Evolutionary conservation across 2,888 invertebrate genomes (phyloP).

Genomic region (Drosophila anomelani): DNA sequence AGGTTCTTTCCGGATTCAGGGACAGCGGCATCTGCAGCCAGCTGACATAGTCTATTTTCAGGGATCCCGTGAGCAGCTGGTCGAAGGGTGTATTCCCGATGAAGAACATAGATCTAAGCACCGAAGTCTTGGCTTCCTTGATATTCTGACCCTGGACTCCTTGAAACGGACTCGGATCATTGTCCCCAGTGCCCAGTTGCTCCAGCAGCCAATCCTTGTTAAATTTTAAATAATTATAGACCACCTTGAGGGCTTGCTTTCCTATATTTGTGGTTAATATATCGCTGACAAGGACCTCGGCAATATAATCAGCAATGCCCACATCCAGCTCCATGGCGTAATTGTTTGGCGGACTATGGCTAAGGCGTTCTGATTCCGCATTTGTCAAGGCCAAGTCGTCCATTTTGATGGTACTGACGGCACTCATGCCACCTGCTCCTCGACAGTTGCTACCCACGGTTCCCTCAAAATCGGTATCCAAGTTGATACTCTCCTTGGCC

Average conservation of each 20-base stretch:
- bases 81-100: conserved; percentile 91
- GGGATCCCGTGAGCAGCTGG: conserved; percentile 86
- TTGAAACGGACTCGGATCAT: conserved; percentile 79
- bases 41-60: conserved; percentile 85
- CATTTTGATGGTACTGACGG: conserved; percentile 83
- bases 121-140: conserved; percentile 84
- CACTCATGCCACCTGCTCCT: conserved; percentile 76
- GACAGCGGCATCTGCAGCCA: conserved; percentile 85
- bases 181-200: conserved; percentile 85
- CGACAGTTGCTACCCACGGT: conserved; percentile 47
- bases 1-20: conserved; percentile 84
- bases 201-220: conserved; percentile 89
- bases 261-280: conserved; percentile 87
- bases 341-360: conserved; percentile 82
- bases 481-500: conserved; percentile 86
- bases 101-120: conserved; percentile 92
- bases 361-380: conserved; percentile 77
- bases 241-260: conserved; percentile 86
- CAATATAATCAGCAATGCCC: conserved; percentile 85
- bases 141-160: conserved; percentile 84
- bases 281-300: conserved; percentile 87
- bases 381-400: conserved; percentile 80
- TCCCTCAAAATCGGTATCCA: conserved; percentile 72
- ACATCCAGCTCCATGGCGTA: conserved; percentile 84
- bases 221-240: conserved; percentile 89